Percentiles rank a stretch among this genome's conserved stretches.
Evolutionary conservation across 1,140 invertebrate species (phyloP).

Genomic region (Trichonephila clavipes): DNA sequence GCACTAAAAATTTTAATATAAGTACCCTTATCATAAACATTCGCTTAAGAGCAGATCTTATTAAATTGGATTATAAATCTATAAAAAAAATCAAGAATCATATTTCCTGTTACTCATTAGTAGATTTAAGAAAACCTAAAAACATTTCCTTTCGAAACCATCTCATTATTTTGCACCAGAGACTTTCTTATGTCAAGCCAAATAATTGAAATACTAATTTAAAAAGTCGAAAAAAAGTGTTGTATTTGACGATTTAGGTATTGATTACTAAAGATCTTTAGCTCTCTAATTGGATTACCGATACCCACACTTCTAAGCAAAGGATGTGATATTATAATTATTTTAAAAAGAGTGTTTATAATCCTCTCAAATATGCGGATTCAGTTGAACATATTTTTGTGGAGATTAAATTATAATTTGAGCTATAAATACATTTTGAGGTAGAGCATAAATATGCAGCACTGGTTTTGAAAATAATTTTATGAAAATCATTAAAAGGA

Average conservation of each 20-base stretch:
- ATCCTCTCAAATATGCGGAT: neutral
- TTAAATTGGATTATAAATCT: neutral
- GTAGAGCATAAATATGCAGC: too few relatives aligned
- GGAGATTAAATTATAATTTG: neutral
- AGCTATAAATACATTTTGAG: neutral
- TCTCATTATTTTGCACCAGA: constrained; percentile 6
- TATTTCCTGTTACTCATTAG: neutral
- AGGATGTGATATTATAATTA: neutral
- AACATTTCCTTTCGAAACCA: neutral
- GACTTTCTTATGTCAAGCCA: neutral
- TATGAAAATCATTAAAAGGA: too few relatives aligned
- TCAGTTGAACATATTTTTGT: neutral
- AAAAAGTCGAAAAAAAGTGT: neutral
- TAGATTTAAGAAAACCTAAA: neutral
- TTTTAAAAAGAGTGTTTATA: neutral
- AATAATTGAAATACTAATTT: neutral
- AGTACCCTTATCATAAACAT: neutral
- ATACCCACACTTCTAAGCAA: neutral
- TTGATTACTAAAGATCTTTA: neutral
- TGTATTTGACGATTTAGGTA: neutral
- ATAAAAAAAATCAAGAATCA: neutral
- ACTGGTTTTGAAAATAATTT: too few relatives aligned
- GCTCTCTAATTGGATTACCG: neutral
- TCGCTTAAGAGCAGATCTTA: neutral
- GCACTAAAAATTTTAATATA: neutral